phyloP scores from a whole-genome alignment of 1,140 invertebrate genomes.

The Helicoverpa armigera region DNA sequence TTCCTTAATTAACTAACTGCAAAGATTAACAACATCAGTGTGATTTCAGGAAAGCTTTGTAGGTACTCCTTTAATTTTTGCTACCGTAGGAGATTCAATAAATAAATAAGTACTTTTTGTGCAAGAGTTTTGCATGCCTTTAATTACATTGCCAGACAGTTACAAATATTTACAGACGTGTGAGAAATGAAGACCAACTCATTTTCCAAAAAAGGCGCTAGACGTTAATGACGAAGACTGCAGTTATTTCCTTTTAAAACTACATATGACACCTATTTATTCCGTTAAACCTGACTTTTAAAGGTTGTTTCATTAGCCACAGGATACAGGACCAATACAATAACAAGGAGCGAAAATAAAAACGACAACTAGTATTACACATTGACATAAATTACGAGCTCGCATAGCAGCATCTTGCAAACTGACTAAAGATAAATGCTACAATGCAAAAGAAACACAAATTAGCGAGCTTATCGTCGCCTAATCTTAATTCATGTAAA shows the following conservation, averaged over 20 bases:
- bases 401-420: conserved; percentile 32
- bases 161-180: neutral
- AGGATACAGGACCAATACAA: conserved; percentile 9
- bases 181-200: neutral
- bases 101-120: too few species aligned
- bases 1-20: too few species aligned
- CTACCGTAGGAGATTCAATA: too few species aligned
- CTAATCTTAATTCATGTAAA: conserved; percentile 48
- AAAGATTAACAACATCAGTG: too few species aligned
- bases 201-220: neutral
- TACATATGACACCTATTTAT: neutral
- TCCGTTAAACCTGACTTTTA: conserved; percentile 11
- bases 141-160: too few species aligned
- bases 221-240: neutral
- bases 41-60: too few species aligned
- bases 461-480: conserved; percentile 37
- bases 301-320: conserved; percentile 3
- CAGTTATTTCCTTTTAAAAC: neutral
- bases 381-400: conserved; percentile 39
- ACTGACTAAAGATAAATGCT: conserved; percentile 22
- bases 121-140: too few species aligned
- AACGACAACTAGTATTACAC: neutral
- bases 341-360: conserved; percentile 28
- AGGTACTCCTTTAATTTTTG: too few species aligned
- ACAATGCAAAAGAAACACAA: conserved; percentile 38